These are phyloP conservation scores for Phylloscopus trochilus DNA, from an alignment of 2,113 vertebrate species.

Conservation along the genomic window DNA sequence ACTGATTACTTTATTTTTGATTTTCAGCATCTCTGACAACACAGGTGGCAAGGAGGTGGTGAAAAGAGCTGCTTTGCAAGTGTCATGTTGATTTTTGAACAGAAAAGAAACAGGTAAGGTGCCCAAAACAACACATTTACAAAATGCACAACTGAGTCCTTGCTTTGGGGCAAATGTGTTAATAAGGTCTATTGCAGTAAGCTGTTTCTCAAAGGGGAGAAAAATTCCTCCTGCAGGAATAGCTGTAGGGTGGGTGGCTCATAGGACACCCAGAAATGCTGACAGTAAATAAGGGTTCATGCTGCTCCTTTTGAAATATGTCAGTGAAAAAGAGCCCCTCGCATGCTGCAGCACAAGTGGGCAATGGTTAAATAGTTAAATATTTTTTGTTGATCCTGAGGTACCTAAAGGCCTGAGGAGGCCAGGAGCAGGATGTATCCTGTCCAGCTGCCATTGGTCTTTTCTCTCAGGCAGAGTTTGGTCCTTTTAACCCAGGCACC, in stretches of 20 bases:
- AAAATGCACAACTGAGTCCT: neutral
- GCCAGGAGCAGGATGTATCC: neutral
- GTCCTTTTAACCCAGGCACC: neutral
- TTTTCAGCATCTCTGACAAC: neutral
- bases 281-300: neutral
- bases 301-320: neutral
- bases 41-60: neutral
- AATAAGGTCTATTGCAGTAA: neutral
- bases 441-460: neutral
- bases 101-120: neutral
- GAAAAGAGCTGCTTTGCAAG: neutral
- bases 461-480: neutral
- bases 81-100: slow-evolving; percentile 19
- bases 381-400: neutral
- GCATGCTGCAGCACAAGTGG: fast-evolving
- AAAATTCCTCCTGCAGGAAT: neutral
- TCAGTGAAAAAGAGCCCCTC: neutral
- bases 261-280: neutral
- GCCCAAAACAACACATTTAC: neutral
- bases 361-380: neutral
- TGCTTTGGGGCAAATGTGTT: neutral
- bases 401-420: neutral
- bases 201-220: neutral
- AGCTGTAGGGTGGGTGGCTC: neutral
- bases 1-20: slow-evolving; percentile 55